These are phyloP conservation scores for Spheniscus humboldti DNA, from an alignment of 2,797 vertebrate genomes.

Conservation along the genomic window DNA sequence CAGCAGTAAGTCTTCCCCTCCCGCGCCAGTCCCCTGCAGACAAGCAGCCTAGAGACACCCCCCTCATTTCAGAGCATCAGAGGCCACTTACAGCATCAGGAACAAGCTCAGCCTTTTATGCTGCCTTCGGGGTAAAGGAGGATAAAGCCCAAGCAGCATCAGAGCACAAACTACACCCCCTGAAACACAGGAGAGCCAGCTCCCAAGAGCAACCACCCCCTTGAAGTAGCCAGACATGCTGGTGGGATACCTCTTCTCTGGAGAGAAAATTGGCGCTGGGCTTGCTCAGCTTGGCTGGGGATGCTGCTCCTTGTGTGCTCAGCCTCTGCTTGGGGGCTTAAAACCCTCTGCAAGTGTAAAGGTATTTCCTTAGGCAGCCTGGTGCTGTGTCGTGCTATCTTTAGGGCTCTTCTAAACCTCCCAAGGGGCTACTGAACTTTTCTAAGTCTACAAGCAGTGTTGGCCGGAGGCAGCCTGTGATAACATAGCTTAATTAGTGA, in stretches of 20 bases:
- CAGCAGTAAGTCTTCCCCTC: not conserved
- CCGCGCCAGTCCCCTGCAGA: not conserved
- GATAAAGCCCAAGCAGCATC: not conserved
- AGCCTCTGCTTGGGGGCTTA: not conserved
- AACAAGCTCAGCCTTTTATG: not conserved
- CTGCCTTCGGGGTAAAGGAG: not conserved
- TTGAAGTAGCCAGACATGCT: fast-evolving
- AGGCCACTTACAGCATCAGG: not conserved
- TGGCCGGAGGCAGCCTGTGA: not conserved
- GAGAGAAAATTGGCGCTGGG: not conserved
- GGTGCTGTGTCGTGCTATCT: not conserved
- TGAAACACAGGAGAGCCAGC: not conserved
- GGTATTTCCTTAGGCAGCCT: not conserved
- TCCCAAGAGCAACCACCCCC: not conserved
- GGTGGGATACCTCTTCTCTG: not conserved
- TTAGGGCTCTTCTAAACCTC: not conserved
- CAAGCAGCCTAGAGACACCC: not conserved
- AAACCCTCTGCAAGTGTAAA: not conserved
- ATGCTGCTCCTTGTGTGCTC: not conserved
- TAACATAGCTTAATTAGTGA: not conserved
- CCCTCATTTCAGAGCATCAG: not conserved
- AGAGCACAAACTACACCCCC: not conserved
- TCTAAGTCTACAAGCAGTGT: not conserved
- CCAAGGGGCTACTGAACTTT: not conserved
- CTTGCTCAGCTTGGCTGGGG: not conserved